Evolutionary conservation across 2,113 vertebrate species (phyloP), one percentile per base, ranked within the genome.

Genomic region (Spermophilus dauricus): DNA sequence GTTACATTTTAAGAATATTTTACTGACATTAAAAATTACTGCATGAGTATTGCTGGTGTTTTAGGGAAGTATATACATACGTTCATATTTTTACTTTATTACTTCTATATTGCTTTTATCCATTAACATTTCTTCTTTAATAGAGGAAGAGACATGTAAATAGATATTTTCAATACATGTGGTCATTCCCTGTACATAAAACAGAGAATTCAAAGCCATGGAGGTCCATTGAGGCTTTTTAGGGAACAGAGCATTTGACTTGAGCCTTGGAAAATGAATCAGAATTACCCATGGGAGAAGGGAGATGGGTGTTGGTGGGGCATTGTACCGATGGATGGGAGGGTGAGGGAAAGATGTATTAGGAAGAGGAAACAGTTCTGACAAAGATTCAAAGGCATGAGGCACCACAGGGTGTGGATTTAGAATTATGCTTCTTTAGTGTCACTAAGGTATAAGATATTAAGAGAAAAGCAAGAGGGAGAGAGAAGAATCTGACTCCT

Each of bases 81-180:
- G 42, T 84, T 32, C 70, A 84, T 85, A 56, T 48, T 90, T 97
- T 97, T 67, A n/a, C 56, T 69, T 91, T 75, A 88, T 81, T 70
- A 72, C 22, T 51, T 94, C 17, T 48, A 9, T 34, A 24, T 89
- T 69, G 18, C 61, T 82, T 72, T 73, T 65, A 78, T 85, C 88
- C 34, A 92, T 78, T 73, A 78, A 20, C 17, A 73, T 82, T 96
- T 95, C 70, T 86, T 10, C 73, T 91, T 76, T 83, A 93, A 30
- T 42, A 51, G 37, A 78, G 37, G 13, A 77, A 72, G 24, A 69
- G 34, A 12, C 30, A 67, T 76, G 22, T 6, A 58, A 75, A n/a
- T 85, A 88, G 65, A 37, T 77, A 56, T 70, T 89, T 92, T 86
- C 18, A 28, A 39, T 86, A 11, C 26, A 7, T 63, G 53, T 61